Conservation (phyloP, 2,113 vertebrate genomes). For the Numenius arquata region DNA sequence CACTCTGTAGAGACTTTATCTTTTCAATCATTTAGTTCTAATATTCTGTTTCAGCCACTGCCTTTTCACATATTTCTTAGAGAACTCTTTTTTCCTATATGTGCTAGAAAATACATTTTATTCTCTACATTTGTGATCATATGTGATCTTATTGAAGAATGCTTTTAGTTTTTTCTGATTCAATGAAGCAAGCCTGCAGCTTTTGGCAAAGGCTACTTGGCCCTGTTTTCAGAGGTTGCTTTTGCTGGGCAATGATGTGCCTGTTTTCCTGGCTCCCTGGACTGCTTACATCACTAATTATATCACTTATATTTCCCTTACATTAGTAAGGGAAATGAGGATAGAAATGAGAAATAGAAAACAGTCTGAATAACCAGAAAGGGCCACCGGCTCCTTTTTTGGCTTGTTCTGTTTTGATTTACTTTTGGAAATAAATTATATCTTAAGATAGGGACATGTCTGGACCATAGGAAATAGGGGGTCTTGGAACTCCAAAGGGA, state of each 20-base stretch:
- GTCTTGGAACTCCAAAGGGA: not conserved
- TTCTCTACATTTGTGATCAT: not conserved
- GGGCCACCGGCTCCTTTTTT: not conserved
- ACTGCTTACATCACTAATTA: not conserved
- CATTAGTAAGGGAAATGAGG: not conserved
- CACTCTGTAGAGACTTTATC: not conserved
- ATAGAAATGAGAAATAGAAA: too few relatives aligned
- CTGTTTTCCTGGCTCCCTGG: not conserved
- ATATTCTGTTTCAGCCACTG: not conserved
- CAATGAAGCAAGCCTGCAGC: not conserved
- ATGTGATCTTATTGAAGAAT: not conserved
- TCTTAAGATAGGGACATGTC: not conserved
- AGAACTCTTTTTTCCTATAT: not conserved
- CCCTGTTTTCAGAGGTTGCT: not conserved
- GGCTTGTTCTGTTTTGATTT: not conserved
- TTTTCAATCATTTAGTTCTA: not conserved
- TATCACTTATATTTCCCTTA: not conserved
- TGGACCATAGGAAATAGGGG: not conserved
- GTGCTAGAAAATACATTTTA: not conserved
- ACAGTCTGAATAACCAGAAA: not conserved
- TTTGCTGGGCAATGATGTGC: not conserved
- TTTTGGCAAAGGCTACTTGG: not conserved
- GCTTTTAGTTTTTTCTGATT: not conserved
- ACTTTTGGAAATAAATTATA: not conserved
- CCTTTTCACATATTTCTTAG: not conserved